A percentile compares a stretch with the other conserved stretches of the same genome.
These are phyloP conservation scores for Vulpes lagopus DNA, from an alignment of 2,113 vertebrate species.

Conservation along the genomic window DNA sequence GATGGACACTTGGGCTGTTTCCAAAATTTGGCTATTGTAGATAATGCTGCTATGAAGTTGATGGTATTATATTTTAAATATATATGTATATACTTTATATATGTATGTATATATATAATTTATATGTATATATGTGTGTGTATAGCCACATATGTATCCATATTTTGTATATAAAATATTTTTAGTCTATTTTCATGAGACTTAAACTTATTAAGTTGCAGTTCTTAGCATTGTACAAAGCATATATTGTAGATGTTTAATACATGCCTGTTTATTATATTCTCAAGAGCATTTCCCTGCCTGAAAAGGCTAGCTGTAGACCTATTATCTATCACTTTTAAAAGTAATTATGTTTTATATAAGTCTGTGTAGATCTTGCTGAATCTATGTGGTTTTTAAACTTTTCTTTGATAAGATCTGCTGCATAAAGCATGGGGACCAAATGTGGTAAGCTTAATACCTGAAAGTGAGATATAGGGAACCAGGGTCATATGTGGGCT, in stretches of 20 bases:
- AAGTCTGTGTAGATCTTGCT: not conserved
- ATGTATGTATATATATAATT: not conserved
- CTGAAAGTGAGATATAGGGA: not conserved
- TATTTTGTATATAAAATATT: not conserved
- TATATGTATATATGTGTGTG: not conserved
- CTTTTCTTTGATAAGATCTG: conserved; percentile 46
- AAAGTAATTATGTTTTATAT: conserved; percentile 15
- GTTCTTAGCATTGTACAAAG: not conserved
- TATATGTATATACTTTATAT: not conserved
- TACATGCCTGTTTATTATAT: not conserved
- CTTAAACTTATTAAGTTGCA: not conserved
- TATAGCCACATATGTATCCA: not conserved
- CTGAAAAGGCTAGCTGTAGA: not conserved
- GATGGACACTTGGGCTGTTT: not conserved
- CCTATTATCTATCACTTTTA: not conserved
- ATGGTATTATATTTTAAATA: not conserved
- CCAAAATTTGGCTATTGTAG: not conserved
- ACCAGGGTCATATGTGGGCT: conserved; percentile 17
- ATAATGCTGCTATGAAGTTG: not conserved
- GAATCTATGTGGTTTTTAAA: conserved; percentile 26
- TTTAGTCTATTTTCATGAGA: not conserved
- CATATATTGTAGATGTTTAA: not conserved
- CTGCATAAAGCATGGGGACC: conserved; percentile 12
- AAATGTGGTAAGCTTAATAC: conserved; percentile 60
- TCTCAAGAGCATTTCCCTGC: not conserved